phyloP scores from a whole-genome alignment of 2,888 invertebrate species.

The Eurytoma adleriae region DNA sequence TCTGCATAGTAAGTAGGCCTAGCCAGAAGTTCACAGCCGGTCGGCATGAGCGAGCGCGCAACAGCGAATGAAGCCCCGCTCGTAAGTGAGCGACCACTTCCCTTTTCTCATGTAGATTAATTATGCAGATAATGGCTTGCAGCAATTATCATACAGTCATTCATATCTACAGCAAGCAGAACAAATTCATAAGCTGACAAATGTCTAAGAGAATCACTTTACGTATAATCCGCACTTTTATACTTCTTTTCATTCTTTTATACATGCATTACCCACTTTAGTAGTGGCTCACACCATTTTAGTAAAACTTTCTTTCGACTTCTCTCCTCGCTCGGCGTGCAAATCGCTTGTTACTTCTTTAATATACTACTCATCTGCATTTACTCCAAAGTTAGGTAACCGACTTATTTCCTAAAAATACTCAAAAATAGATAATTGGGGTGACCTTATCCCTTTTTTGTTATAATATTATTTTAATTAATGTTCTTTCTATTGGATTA shows the following conservation, averaged over 20 bases:
- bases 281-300: slow-evolving; percentile 6
- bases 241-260: slow-evolving; percentile 29
- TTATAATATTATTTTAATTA: slow-evolving; percentile 56
- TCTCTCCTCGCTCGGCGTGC: not conserved
- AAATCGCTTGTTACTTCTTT: slow-evolving; percentile 28
- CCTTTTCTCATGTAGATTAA: slow-evolving; percentile 49
- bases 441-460: slow-evolving; percentile 41
- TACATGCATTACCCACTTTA: not conserved
- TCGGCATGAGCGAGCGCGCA: no score
- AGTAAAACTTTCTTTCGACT: not conserved
- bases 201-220: slow-evolving; percentile 1
- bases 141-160: slow-evolving; percentile 53
- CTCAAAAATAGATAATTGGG: slow-evolving; percentile 31
- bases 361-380: slow-evolving; percentile 7
- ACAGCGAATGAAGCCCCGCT: no score
- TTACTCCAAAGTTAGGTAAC: slow-evolving; percentile 33
- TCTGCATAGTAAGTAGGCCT: slow-evolving; percentile 42
- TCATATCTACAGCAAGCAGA: slow-evolving; percentile 20
- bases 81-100: slow-evolving; percentile 9
- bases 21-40: no score
- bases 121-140: slow-evolving; percentile 49
- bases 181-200: no score
- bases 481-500: slow-evolving; percentile 41
- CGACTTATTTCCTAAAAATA: slow-evolving; percentile 48
- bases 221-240: slow-evolving; percentile 40